Evolutionary conservation across 2,113 vertebrate species (phyloP).

Genomic region (Gambusia affinis): DNA sequence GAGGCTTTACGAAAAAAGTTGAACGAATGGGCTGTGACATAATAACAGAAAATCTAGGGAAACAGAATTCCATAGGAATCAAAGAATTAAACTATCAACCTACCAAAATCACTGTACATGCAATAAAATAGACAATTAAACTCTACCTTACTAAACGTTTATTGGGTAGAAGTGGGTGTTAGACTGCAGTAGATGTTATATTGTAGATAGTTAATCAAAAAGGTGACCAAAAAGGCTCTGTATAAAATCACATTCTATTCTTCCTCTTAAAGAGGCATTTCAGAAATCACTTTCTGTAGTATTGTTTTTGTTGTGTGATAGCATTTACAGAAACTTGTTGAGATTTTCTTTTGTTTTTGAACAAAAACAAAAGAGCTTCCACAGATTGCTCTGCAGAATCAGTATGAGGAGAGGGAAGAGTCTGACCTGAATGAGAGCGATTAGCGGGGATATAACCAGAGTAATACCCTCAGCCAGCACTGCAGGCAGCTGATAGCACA

Average conservation of each 20-base stretch:
- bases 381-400: too few relatives aligned
- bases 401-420: neutral
- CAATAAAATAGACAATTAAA: too few relatives aligned
- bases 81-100: too few relatives aligned
- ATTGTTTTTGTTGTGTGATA: neutral
- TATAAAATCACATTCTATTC: neutral
- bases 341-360: too few relatives aligned
- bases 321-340: too few relatives aligned
- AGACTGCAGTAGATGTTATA: neutral
- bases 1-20: neutral
- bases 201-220: too few relatives aligned
- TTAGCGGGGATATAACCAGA: constrained; percentile 94
- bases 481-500: constrained; percentile 97
- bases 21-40: neutral
- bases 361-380: too few relatives aligned
- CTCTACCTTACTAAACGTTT: too few relatives aligned
- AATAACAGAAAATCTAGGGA: neutral
- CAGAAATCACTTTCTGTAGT: neutral
- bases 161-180: neutral
- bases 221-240: too few relatives aligned
- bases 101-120: too few relatives aligned
- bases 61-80: too few relatives aligned
- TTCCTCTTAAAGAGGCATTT: neutral
- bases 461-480: constrained; percentile 90
- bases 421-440: constrained; percentile 96